These are phyloP conservation scores for Drosophila bipectinata DNA, from an alignment of 1,140 invertebrate species.

Conservation along the genomic window DNA sequence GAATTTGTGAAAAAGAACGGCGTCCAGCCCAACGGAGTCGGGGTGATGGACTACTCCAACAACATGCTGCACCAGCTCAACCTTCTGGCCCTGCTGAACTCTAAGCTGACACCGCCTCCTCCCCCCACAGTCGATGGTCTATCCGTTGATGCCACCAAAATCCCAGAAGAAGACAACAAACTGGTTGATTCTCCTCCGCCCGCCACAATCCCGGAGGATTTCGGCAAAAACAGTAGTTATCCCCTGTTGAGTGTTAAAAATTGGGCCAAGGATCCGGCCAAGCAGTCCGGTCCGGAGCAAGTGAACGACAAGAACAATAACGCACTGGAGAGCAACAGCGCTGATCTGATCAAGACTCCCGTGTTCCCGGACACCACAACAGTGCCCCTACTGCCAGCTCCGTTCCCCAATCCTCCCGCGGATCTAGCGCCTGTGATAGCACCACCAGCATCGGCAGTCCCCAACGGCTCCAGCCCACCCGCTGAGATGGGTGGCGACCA, in stretches of 20 bases:
- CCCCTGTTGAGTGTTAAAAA: constrained; percentile 84
- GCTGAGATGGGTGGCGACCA: constrained; percentile 54
- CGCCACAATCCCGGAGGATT: constrained; percentile 12
- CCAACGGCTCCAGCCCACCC: constrained; percentile 43
- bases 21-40: constrained; percentile 84
- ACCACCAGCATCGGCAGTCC: constrained; percentile 70
- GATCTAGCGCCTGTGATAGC: constrained; percentile 38
- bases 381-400: constrained; percentile 34
- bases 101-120: constrained; percentile 53
- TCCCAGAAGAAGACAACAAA: constrained; percentile 34
- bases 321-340: constrained; percentile 72
- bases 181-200: constrained; percentile 1
- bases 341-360: constrained; percentile 38
- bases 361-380: constrained; percentile 14
- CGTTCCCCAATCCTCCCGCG: constrained; percentile 32
- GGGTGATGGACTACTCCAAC: constrained; percentile 49
- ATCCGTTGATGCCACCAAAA: constrained; percentile 13
- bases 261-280: constrained; percentile 84
- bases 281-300: constrained; percentile 33
- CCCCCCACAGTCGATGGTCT: constrained; percentile 5
- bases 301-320: constrained; percentile 71
- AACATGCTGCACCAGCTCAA: constrained; percentile 66
- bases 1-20: constrained; percentile 72
- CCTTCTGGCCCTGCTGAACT: constrained; percentile 63
- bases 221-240: constrained; percentile 47